Base-by-base conservation (phyloP, 2,888 invertebrate genomes). In the Disparrhopalites patrizii region DNA sequence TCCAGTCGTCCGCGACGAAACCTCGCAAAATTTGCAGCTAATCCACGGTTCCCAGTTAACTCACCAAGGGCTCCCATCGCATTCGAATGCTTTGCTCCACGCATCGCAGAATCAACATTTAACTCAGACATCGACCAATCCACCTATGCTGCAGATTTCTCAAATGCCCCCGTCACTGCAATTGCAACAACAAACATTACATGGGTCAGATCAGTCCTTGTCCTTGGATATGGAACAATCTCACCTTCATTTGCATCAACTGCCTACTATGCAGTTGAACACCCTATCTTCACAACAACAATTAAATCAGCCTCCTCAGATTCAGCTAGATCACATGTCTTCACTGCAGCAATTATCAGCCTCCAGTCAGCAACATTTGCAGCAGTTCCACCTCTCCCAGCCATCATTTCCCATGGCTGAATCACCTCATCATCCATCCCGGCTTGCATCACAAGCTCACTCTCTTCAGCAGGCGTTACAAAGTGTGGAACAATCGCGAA, bases 1-100 rank as follows among this genome's bases (percentile, higher is more conserved):
- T 61, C 30, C 38, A 51, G 56, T 33, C 43, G 30, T 68, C 38
- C 60, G 60, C 23, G 60, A 65, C 10, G 65, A 65, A 27, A 20
- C 54, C 10, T 28, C 54, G 5, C 54, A 55, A 23, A 57, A 57
- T 28, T 18, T 57, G 57, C 57, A 57, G 25, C 38, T 57, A 15
- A 57, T 57, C 25, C 57, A 57, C 40, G 57, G 57, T 28, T 18
- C n/a, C 30, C 57, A 40, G 10, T 43, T 27, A 40, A 56, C 23
- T 54, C 54, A 54, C 13, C n/a, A 31, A 25, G 7, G 36, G 7
- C 3, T 23, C 25, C 25, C 38, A 18, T 20, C 55, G 3, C 57
- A 57, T 27, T 27, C 27, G 27, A 36, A 57, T 25, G 43, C n/a
- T 7, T 28, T 27, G 7, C 28, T 20, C 1, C 25, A 40, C 8